Evolutionary conservation across 2,888 invertebrate species (phyloP), one percentile per base, ranked within the genome.

Genomic region (Erebia palarica): DNA sequence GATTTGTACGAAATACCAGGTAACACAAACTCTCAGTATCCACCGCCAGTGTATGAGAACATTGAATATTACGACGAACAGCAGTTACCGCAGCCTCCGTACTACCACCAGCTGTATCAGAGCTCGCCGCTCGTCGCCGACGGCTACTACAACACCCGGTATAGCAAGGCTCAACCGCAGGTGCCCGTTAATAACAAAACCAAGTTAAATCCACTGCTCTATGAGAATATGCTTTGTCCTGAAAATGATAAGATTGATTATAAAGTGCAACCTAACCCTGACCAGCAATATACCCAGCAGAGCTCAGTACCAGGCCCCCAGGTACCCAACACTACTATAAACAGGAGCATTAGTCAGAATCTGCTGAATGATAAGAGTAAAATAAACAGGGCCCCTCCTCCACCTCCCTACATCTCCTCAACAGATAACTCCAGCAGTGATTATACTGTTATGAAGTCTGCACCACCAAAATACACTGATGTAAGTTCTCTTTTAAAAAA

Each of bases 151-250:
- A 94, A 91, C 82, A 92, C 93, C n/a, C 89, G 91, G 57, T 94
- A 95, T 78, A 95, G 96, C 75, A 96, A 96, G 84, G 97, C 97
- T 10, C 97, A 97, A 83, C 97, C 97, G 0, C 97, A 97, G 88
- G 96, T 96, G 59, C 96, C 96, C 71, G 94, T 95, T 21, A 94
- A 94, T 75, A 85, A 88, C 21, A 92, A 90, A 79, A 82, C 86
- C 75, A 90, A 89, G 82, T 78, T 80, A 76, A 90, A 83, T 83
- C 93, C 90, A 73, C 81, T 77, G 79, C 91, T 88, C 79, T 94
- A 88, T 85, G 94, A 93, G 84, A 93, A 93, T 75, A 91, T 92
- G 92, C 83, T 88, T 78, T 94, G 84, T 86, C 87, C 88, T 75
- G 91, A 92, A 71, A 87, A 78, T 81, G 92, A 91, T 69, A 91